These are phyloP conservation scores for Lerema accius DNA, from an alignment of 1,140 invertebrate species.

Conservation along the genomic window DNA sequence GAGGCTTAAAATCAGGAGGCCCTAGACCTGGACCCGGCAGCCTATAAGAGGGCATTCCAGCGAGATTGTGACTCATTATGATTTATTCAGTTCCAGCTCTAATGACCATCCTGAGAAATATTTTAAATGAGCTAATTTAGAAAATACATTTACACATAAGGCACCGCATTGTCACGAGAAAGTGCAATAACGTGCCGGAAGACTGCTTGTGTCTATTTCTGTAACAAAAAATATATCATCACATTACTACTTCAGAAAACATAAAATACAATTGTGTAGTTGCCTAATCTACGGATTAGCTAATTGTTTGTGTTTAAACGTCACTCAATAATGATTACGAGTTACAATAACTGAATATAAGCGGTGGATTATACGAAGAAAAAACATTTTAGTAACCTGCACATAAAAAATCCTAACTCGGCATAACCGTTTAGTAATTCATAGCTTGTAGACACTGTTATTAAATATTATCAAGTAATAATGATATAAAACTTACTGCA, in stretches of 20 bases:
- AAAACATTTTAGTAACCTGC: conserved; percentile 57
- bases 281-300: conserved; percentile 9
- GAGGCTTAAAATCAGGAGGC: conserved; percentile 85
- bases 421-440: conserved; percentile 8
- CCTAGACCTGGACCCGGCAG: conserved; percentile 86
- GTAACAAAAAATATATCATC: conserved; percentile 67
- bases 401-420: conserved; percentile 51
- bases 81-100: conserved; percentile 67
- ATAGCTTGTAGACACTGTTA: conserved; percentile 23
- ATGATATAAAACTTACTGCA: conserved; percentile 74
- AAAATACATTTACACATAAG: conserved; percentile 64
- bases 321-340: conserved; percentile 41
- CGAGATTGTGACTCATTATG: conserved; percentile 87
- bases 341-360: conserved; percentile 14
- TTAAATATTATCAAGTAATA: conserved; percentile 35
- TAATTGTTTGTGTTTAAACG: conserved; percentile 37
- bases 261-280: conserved; percentile 14
- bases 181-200: conserved; percentile 74
- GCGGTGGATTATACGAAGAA: conserved; percentile 37
- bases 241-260: conserved; percentile 19
- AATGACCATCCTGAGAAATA: conserved; percentile 64
- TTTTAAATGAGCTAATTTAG: conserved; percentile 51
- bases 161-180: conserved; percentile 75
- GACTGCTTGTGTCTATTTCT: conserved; percentile 77
- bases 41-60: conserved; percentile 87